Evolutionary conservation across 2,888 invertebrate species (phyloP).

Genomic region (Eupithecia tripunctaria): DNA sequence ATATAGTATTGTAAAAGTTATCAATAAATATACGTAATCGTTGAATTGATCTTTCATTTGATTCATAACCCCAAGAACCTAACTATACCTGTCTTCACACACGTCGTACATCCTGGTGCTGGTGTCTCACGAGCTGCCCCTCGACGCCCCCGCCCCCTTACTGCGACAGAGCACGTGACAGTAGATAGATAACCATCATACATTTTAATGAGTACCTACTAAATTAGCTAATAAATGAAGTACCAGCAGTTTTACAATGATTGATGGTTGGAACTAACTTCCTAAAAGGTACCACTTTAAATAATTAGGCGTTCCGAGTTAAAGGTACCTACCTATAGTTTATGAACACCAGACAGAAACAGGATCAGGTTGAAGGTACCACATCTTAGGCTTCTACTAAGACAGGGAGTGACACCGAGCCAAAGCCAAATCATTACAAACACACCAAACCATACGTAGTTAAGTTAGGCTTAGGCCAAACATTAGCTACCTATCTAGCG

Average conservation of each 20-base stretch:
- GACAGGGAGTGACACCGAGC: not conserved
- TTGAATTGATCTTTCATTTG: constrained; percentile 52
- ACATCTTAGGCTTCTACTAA: not conserved
- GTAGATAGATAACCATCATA: too few relatives aligned
- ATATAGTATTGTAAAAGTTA: constrained; percentile 30
- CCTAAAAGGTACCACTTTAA: too few relatives aligned
- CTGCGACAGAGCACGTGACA: too few relatives aligned
- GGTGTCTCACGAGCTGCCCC: constrained; percentile 6
- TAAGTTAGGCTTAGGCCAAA: not conserved
- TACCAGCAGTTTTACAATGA: too few relatives aligned
- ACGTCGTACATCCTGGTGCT: constrained; percentile 47
- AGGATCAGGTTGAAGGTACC: too few relatives aligned
- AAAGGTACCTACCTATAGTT: too few relatives aligned
- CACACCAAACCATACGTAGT: not conserved
- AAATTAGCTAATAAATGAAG: too few relatives aligned
- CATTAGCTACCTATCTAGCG: too few relatives aligned
- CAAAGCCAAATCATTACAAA: not conserved
- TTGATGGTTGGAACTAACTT: too few relatives aligned
- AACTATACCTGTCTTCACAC: not conserved
- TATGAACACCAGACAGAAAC: too few relatives aligned
- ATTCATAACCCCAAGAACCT: constrained; percentile 35
- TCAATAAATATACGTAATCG: constrained; percentile 39
- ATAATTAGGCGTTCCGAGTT: too few relatives aligned
- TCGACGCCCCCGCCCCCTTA: not conserved
- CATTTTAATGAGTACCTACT: too few relatives aligned